Base-by-base conservation (phyloP, 2,888 invertebrate genomes). In the Agriotes lineatus region DNA sequence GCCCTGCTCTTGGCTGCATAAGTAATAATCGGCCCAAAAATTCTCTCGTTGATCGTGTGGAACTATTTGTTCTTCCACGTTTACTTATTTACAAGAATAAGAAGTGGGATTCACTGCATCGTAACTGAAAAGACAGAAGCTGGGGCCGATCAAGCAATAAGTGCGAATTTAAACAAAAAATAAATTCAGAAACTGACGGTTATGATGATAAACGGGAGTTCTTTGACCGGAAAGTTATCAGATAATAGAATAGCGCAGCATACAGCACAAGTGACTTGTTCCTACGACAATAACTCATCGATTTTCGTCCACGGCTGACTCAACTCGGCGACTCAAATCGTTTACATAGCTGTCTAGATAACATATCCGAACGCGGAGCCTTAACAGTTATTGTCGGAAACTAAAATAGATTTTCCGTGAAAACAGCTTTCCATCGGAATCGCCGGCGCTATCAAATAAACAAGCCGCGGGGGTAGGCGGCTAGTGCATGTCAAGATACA, bases 201-300 rank as follows among this genome's bases (percentile, higher is more conserved):
- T 70, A 70, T 67, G 67, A 67, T 70, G 70, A 70, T 70, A 70
- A 70, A 72, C 62, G 69, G 62, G 62, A 71, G 76, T 74, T 74
- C 75, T 74, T 76, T 76, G 76, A 76, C 76, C 75, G 70, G 72
- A 65, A 70, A 62, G 68, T 71, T 74, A 76, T 75, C 75, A 72
- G 73, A 73, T 76, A 75, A 75, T 76, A 71, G 74, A 71, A 73
- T 69, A 60, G 68, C 68, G 65, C 56, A 67, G 70, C 67, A 74
- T 68, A 67, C 52, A 70, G 67, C 65, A 67, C 66, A 70, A 69
- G 61, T 63, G 62, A 70, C 70, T 70, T 70, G 70, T 63, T 70
- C 70, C 67, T 63, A 65, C 70, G 67, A 74, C 72, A 74, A 75
- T 76, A 75, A 76, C 73, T 75, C 76, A 76, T 76, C 72, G 76